Percentiles rank a stretch among this genome's conserved stretches.
These are phyloP conservation scores for Chaenodraco wilsoni DNA, from an alignment of 2,797 vertebrate species.

Conservation along the genomic window DNA sequence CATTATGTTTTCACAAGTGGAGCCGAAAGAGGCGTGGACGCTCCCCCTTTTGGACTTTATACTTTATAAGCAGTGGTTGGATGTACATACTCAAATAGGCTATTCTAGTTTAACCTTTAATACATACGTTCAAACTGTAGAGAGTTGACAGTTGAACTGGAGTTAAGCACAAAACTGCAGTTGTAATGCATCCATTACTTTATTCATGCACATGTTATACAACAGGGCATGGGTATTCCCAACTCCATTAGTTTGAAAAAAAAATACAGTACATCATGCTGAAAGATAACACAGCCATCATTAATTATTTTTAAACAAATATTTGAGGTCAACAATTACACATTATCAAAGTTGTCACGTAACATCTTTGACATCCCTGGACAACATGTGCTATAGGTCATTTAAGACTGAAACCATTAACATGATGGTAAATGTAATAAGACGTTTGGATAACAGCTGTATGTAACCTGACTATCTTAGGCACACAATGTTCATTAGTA, in stretches of 20 bases:
- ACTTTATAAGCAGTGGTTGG: too few relatives aligned
- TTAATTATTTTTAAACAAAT: conserved; percentile 76
- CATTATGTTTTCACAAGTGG: neutral
- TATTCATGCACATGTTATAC: conserved; percentile 75
- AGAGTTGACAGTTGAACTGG: neutral
- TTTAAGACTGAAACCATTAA: conserved; percentile 56
- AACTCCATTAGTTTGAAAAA: conserved; percentile 40
- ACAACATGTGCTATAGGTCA: conserved; percentile 42
- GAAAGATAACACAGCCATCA: conserved; percentile 71
- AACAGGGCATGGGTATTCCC: conserved; percentile 35
- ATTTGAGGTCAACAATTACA: conserved; percentile 62
- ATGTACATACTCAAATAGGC: too few relatives aligned
- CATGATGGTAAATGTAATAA: conserved; percentile 37
- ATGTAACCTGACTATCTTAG: conserved; percentile 53
- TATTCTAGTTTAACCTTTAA: too few relatives aligned
- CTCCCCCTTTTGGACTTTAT: too few relatives aligned
- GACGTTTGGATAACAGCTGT: conserved; percentile 56
- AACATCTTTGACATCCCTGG: conserved; percentile 39
- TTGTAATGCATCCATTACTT: conserved; percentile 48
- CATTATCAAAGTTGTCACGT: conserved; percentile 44
- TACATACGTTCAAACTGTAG: too few relatives aligned
- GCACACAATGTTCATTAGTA: conserved; percentile 52
- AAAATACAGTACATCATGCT: conserved; percentile 64
- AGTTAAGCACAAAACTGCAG: conserved; percentile 2
- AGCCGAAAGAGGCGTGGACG: too few relatives aligned